Percentiles rank a stretch among this genome's conserved stretches.
These are phyloP conservation scores for Ceraclea dissimilis DNA, from an alignment of 2,888 invertebrate genomes.

Conservation along the genomic window DNA sequence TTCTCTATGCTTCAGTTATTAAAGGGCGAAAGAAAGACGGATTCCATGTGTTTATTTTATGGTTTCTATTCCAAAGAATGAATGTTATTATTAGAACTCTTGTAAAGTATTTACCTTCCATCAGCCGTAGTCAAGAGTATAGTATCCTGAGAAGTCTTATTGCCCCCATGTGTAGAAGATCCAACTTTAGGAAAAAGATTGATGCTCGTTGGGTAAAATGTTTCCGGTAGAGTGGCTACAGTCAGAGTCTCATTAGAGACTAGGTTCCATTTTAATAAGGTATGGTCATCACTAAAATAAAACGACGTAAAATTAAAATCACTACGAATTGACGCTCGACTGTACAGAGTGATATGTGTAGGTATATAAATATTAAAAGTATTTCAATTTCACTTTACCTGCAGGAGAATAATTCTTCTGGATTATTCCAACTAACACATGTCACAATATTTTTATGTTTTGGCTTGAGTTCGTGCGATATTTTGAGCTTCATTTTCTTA, in stretches of 20 bases:
- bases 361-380: constrained; percentile 1
- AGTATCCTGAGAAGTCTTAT: constrained; percentile 64
- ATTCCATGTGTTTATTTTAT: no score
- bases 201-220: constrained; percentile 83
- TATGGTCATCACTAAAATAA: constrained; percentile 83
- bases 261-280: constrained; percentile 82
- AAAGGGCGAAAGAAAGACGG: no score
- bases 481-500: constrained; percentile 69
- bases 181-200: constrained; percentile 75
- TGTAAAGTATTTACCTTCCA: no score
- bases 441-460: constrained; percentile 74
- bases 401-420: constrained; percentile 88
- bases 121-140: constrained; percentile 82
- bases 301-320: constrained; percentile 28
- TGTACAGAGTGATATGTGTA: no score
- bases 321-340: constrained; percentile 9
- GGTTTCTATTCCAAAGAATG: no score
- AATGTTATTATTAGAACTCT: no score
- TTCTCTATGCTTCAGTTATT: no score
- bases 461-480: constrained; percentile 66
- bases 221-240: constrained; percentile 71
- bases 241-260: constrained; percentile 68
- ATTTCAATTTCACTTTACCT: constrained; percentile 59
- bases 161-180: constrained; percentile 31
- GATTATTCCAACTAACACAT: constrained; percentile 88